Conservation (phyloP, 2,888 invertebrate genomes). For the Stegophylla sp. region DNA sequence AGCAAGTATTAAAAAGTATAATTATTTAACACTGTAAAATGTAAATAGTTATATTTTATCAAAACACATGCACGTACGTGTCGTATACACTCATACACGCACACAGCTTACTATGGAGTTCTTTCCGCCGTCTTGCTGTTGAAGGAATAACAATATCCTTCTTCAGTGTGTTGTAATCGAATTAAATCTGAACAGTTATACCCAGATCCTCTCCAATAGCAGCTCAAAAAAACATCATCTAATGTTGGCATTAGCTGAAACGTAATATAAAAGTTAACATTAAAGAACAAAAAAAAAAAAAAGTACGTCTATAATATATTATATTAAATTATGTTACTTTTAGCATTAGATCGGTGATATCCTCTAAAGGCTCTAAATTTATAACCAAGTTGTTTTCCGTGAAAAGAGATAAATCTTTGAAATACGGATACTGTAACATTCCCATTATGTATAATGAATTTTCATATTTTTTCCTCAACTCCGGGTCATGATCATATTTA, state of each 20-base stretch:
- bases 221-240: constrained; percentile 58
- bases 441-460: constrained; percentile 57
- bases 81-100: not conserved
- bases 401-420: constrained; percentile 41
- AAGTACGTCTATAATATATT: not conserved
- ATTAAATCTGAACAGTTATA: constrained; percentile 59
- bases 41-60: no score
- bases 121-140: constrained; percentile 61
- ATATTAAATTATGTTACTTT: constrained; percentile 43
- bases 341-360: constrained; percentile 59
- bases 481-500: constrained; percentile 38
- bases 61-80: no score
- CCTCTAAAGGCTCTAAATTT: constrained; percentile 1
- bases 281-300: no score
- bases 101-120: not conserved
- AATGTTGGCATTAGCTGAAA: constrained; percentile 59
- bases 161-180: constrained; percentile 60
- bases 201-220: constrained; percentile 60
- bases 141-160: constrained; percentile 61
- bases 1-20: no score
- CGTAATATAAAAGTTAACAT: not conserved
- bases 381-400: not conserved
- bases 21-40: no score
- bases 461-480: constrained; percentile 28
- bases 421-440: constrained; percentile 59